Evolutionary conservation across 2,113 vertebrate species (phyloP).

Genomic region (Dendropsophus ebraccatus): DNA sequence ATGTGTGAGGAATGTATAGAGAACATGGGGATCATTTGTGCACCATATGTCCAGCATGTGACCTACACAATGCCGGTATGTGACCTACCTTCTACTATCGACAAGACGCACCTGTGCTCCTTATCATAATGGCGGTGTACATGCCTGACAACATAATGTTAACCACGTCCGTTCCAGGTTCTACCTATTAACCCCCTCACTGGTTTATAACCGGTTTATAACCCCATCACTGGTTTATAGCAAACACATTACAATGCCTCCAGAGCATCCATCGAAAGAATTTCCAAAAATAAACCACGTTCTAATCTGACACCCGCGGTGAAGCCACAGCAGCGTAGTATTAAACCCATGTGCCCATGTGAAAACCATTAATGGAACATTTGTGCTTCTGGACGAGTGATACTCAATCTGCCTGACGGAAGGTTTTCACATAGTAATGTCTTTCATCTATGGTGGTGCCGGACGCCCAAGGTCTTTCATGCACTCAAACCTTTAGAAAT

Average conservation of each 20-base stretch:
- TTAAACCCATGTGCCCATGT: conserved; percentile 37
- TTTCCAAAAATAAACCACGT: background rate
- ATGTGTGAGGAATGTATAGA: background rate
- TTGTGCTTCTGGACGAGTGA: conserved; percentile 13
- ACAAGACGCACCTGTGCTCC: too few species aligned
- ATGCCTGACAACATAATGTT: background rate
- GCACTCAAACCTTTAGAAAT: conserved; percentile 1
- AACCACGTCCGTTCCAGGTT: background rate
- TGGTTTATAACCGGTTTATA: background rate
- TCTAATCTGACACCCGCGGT: background rate
- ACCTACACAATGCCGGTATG: background rate
- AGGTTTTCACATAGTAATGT: conserved; percentile 35
- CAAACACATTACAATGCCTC: background rate
- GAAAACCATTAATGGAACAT: conserved; percentile 42
- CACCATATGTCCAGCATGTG: background rate
- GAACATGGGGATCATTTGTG: background rate
- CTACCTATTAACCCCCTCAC: background rate
- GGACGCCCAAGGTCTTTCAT: background rate
- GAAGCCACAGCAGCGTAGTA: background rate
- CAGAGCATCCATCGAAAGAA: background rate
- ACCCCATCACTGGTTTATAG: background rate
- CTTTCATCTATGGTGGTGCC: conserved; percentile 2
- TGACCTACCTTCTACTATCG: too few species aligned
- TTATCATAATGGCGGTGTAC: too few species aligned
- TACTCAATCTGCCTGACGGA: conserved; percentile 31